Evolutionary conservation across 1,140 invertebrate species (phyloP).

Genomic region (Dysdera silvatica): DNA sequence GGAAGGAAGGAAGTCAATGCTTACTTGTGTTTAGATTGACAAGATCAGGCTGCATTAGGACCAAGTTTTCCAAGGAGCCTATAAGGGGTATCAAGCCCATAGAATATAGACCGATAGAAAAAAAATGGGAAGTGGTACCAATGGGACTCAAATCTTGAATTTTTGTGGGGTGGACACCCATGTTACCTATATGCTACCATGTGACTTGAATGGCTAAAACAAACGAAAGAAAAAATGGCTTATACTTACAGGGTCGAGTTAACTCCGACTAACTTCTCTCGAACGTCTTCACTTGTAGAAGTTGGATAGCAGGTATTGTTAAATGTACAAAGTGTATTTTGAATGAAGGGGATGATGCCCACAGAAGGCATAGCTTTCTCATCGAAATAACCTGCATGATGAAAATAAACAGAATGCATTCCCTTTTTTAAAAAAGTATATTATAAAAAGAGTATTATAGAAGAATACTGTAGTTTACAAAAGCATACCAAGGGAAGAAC

Average conservation of each 20-base stretch:
- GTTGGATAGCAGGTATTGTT: constrained; percentile 51
- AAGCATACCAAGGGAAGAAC: background rate
- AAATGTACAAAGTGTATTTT: constrained; percentile 51
- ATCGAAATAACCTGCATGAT: constrained; percentile 51
- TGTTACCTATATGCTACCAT: too few relatives aligned
- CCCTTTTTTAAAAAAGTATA: background rate
- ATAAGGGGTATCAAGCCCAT: too few relatives aligned
- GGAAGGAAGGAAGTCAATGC: too few relatives aligned
- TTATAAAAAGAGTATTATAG: constrained; percentile 1
- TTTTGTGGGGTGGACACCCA: too few relatives aligned
- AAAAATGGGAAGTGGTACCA: too few relatives aligned
- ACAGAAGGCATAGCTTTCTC: constrained; percentile 55
- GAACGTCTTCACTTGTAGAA: constrained; percentile 34
- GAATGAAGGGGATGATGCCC: constrained; percentile 51
- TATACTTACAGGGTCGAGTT: constrained; percentile 42
- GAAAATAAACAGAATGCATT: constrained; percentile 4
- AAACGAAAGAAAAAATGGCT: too few relatives aligned
- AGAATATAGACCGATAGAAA: too few relatives aligned
- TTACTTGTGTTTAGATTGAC: too few relatives aligned
- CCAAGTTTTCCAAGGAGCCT: too few relatives aligned
- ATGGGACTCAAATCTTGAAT: too few relatives aligned
- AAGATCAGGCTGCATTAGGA: too few relatives aligned
- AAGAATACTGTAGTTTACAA: background rate
- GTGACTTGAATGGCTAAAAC: too few relatives aligned
- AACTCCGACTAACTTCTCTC: constrained; percentile 36